Base-by-base conservation (phyloP, 2,888 invertebrate species). In the Chironomus riparius region DNA sequence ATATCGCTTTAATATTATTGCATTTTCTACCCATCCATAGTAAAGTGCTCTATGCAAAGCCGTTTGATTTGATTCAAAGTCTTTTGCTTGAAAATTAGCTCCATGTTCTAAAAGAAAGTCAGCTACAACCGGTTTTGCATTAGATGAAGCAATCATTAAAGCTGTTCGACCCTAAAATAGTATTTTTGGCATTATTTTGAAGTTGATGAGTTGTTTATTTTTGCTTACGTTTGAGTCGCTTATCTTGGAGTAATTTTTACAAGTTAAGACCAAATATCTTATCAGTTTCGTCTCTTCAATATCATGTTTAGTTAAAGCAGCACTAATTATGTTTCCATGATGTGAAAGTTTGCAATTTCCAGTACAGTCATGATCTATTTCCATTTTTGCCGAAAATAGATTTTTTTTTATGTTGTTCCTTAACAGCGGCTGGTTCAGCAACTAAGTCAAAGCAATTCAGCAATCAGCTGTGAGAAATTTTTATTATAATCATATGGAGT, bases 1-100 rank as follows among this genome's bases (percentile, higher is more conserved):
- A 79, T 88, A 86, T 79, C 91, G 88, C 79, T 93, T 85, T 2
- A 95, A 85, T 56, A 88, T 83, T 12, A 92, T 88, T 21, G 93
- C 91, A 48, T 89, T 87, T 80, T 90, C 87, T 78, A 95, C 87
- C 80, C 93, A 92, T 0, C 95, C 95, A 83, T 93, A 93, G 82
- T 91, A 93, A 22, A 94, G 85, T 78, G 93, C 91, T 74, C 92
- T 85, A 81, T 95, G 95, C 24, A 95, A 83, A 0, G 95, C 88
- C 7, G 93, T 94, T 83, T 92, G 92, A 0, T 91, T 91, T 0
- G 91, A 92, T 70, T 84, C 84, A 47, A 75, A 80, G 47, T 84
- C 84, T 15, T 80, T 81, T 0, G 79, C 79, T 74, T 82, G 82
- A 13, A 83, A 80, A 48, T 79, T 78, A 2, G 84, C 82, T n/a